Percentiles rank a stretch among this genome's conserved stretches.
Evolutionary conservation across 2,113 vertebrate species (phyloP).

Genomic region (Hippocampus abdominalis): DNA sequence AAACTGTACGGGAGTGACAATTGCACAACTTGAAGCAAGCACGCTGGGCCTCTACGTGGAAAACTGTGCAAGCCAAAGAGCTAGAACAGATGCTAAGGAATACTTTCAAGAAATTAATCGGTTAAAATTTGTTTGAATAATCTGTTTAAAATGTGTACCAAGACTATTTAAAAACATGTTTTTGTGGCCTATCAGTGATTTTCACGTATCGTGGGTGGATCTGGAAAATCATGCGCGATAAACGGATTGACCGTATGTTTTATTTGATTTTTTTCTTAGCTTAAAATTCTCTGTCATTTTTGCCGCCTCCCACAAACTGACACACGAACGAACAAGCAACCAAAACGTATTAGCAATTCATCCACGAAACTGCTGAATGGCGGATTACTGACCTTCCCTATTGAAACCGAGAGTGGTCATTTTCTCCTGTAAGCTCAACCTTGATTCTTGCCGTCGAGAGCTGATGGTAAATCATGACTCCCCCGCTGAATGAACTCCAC

Average conservation of each 20-base stretch:
- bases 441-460: constrained; percentile 33
- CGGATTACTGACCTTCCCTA: constrained; percentile 21
- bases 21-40: too few species aligned
- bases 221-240: too few species aligned
- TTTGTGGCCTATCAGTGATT: too few species aligned
- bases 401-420: constrained; percentile 20
- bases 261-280: not conserved
- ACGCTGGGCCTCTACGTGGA: too few species aligned
- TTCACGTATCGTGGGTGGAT: too few species aligned
- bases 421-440: constrained; percentile 45
- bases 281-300: not conserved
- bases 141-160: too few species aligned
- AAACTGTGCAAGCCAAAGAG: too few species aligned
- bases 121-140: too few species aligned
- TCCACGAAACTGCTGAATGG: constrained; percentile 23
- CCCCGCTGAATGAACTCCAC: constrained; percentile 11
- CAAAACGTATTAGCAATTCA: not conserved
- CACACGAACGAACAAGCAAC: not conserved
- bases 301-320: not conserved
- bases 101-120: too few species aligned
- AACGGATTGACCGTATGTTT: not conserved
- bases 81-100: too few species aligned
- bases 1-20: too few species aligned
- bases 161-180: too few species aligned
- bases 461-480: constrained; percentile 32